Percentiles rank a stretch among this genome's conserved stretches.
These are phyloP conservation scores for Lordiphosa stackelbergi DNA, from an alignment of 1,140 invertebrate species.

Conservation along the genomic window DNA sequence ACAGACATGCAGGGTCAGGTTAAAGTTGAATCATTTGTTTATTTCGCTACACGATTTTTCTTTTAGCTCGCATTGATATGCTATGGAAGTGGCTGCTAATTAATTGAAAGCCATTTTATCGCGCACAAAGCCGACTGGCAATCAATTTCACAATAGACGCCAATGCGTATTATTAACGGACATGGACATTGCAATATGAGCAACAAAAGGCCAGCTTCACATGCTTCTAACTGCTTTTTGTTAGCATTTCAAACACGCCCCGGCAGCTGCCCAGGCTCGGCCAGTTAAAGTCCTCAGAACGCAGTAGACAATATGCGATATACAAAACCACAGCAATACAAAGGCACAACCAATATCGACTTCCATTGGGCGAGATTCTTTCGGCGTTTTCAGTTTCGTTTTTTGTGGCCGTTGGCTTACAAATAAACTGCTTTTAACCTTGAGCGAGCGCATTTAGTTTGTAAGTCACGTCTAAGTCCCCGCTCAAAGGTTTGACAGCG, in stretches of 20 bases:
- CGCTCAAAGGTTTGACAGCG: constrained; percentile 50
- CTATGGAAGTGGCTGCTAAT: constrained; percentile 55
- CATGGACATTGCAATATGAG: constrained; percentile 39
- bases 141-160: constrained; percentile 60
- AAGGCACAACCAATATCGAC: constrained; percentile 42
- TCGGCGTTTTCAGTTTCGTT: constrained; percentile 63
- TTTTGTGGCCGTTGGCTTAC: constrained; percentile 59
- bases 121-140: constrained; percentile 61
- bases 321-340: constrained; percentile 2
- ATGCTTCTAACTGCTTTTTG: constrained; percentile 49
- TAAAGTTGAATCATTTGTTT: constrained; percentile 77
- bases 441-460: constrained; percentile 75
- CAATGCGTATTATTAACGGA: constrained; percentile 55
- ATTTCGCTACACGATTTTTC: constrained; percentile 68
- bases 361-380: constrained; percentile 61
- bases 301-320: constrained; percentile 21
- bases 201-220: constrained; percentile 41
- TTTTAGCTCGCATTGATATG: constrained; percentile 61
- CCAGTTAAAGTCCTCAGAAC: constrained; percentile 43
- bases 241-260: constrained; percentile 63
- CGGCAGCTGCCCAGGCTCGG: constrained; percentile 17
- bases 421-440: constrained; percentile 73
- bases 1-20: constrained; percentile 77
- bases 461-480: constrained; percentile 76
- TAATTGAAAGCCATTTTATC: constrained; percentile 69